phyloP scores from a whole-genome alignment of 2,113 vertebrate species.

The Brienomyrus brachyistius region DNA sequence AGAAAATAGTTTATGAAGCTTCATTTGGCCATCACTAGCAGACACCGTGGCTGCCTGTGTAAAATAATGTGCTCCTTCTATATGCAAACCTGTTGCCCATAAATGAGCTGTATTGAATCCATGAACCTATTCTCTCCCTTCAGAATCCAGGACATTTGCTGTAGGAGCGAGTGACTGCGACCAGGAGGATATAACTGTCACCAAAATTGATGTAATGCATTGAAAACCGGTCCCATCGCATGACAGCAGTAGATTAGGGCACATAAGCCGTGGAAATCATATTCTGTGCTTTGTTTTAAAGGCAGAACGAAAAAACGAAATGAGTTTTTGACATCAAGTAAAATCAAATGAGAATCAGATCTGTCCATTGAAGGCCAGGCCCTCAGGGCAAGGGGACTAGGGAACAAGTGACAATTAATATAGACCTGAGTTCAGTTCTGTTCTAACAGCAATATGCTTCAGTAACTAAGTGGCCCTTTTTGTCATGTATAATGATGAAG shows the following conservation, averaged over 20 bases:
- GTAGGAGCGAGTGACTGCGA: slow-evolving; percentile 37
- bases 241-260: neutral
- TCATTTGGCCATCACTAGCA: too few relatives aligned
- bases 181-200: slow-evolving; percentile 42
- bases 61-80: too few relatives aligned
- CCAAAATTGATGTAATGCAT: slow-evolving; percentile 44
- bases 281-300: neutral
- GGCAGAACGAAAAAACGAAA: neutral
- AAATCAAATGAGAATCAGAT: neutral
- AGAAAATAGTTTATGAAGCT: too few relatives aligned
- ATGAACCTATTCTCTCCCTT: neutral
- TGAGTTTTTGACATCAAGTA: neutral
- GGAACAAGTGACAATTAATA: neutral
- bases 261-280: neutral
- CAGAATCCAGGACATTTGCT: slow-evolving; percentile 25
- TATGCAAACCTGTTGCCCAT: neutral
- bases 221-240: neutral
- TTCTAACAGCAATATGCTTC: neutral
- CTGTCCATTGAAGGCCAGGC: neutral
- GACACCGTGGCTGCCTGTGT: too few relatives aligned
- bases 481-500: neutral
- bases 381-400: neutral
- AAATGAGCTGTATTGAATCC: neutral
- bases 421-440: neutral
- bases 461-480: neutral